Evolutionary conservation across 2,797 vertebrate genomes (phyloP).

Genomic region (Sebastes diploproa): DNA sequence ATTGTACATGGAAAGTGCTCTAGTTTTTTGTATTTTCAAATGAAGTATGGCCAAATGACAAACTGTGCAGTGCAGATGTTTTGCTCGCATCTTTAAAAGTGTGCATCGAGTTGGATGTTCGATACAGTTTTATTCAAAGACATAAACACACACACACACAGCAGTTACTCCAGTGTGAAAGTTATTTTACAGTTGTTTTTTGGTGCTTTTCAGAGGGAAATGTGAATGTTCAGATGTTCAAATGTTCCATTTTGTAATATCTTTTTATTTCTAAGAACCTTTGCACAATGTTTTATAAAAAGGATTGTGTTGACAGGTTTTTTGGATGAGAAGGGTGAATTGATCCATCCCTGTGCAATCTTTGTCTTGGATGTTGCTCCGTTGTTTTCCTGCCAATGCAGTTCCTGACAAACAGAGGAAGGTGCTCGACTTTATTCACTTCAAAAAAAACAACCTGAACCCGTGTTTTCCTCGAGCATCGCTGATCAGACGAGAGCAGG

Average conservation of each 20-base stretch:
- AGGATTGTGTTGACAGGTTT: conserved; percentile 53
- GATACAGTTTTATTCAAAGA: conserved; percentile 27
- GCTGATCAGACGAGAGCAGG: conserved; percentile 21
- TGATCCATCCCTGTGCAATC: conserved; percentile 56
- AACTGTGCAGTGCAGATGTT: conserved; percentile 57
- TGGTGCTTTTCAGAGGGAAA: conserved; percentile 52
- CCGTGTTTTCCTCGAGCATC: conserved; percentile 5
- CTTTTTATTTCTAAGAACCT: conserved; percentile 51
- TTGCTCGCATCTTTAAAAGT: conserved; percentile 46
- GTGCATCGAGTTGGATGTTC: conserved; percentile 34
- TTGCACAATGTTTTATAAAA: conserved; percentile 78
- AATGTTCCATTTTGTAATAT: conserved; percentile 54
- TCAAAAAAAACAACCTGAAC: not conserved
- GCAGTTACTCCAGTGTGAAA: conserved; percentile 24
- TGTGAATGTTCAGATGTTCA: conserved; percentile 68
- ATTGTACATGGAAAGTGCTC: conserved; percentile 56
- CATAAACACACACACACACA: not conserved
- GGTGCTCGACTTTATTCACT: conserved; percentile 44
- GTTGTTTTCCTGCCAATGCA: conserved; percentile 37
- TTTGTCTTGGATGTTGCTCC: conserved; percentile 38
- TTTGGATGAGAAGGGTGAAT: conserved; percentile 43
- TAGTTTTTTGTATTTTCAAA: conserved; percentile 45
- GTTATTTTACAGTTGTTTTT: conserved; percentile 24
- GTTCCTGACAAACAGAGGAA: conserved; percentile 41
- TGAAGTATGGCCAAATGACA: conserved; percentile 48